Conservation (phyloP, 2,113 vertebrate genomes). For the Pangasianodon gigas region DNA sequence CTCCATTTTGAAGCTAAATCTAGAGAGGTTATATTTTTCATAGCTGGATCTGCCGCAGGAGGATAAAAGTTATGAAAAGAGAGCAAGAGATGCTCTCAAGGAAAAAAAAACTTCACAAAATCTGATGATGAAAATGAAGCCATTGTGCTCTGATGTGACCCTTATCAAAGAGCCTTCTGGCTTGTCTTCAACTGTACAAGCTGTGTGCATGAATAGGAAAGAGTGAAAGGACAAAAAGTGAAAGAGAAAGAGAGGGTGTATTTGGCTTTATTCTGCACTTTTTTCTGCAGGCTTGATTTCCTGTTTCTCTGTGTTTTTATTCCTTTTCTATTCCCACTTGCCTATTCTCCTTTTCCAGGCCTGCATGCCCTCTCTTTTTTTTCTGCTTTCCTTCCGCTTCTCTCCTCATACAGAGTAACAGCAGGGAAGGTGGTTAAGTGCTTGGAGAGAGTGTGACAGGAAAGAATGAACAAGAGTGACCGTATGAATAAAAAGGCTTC, state of each 20-base stretch:
- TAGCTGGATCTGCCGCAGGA: background rate
- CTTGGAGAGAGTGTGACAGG: conserved; percentile 18
- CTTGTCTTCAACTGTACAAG: conserved; percentile 37
- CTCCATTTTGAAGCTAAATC: conserved; percentile 36
- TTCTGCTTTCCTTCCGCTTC: conserved; percentile 1
- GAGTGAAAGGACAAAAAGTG: background rate
- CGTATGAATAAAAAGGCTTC: conserved; percentile 6
- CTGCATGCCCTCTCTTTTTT: background rate
- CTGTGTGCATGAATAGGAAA: conserved; percentile 12
- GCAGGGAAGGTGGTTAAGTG: conserved; percentile 26
- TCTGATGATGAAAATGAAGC: background rate
- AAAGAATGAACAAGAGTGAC: conserved; percentile 21
- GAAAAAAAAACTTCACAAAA: background rate
- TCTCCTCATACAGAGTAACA: background rate
- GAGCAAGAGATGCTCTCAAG: background rate
- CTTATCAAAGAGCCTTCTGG: conserved; percentile 24
- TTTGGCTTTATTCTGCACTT: background rate
- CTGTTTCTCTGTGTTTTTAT: conserved; percentile 22
- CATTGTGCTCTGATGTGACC: conserved; percentile 7
- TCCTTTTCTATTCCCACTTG: conserved; percentile 8
- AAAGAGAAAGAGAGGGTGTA: background rate
- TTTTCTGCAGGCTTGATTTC: background rate
- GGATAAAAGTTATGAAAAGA: background rate
- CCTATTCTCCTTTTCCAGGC: conserved; percentile 19
- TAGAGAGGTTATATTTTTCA: conserved; percentile 35